A percentile compares a stretch with the other conserved stretches of the same genome.
phyloP scores from a whole-genome alignment of 2,113 vertebrate species.

The Corydoras maculifer region DNA sequence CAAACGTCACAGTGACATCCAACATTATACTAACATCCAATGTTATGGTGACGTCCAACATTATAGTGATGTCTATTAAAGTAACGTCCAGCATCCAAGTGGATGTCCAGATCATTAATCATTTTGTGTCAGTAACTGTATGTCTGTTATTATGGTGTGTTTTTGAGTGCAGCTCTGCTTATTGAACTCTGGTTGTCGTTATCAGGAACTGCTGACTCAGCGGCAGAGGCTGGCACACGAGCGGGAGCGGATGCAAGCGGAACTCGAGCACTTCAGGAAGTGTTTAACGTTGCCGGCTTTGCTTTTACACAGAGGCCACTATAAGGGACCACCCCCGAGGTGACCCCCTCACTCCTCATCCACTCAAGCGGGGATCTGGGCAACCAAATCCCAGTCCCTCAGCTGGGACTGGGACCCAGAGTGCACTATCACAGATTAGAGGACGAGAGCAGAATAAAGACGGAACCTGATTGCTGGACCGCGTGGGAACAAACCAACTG shows the following conservation, averaged over 20 bases:
- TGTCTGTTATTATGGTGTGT: too few species aligned
- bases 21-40: too few species aligned
- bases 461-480: background rate
- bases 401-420: conserved; percentile 3
- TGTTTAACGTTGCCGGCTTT: conserved; percentile 89
- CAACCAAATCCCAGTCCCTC: conserved; percentile 8
- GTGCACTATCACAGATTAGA: background rate
- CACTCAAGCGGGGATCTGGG: conserved; percentile 1
- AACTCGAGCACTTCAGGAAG: conserved; percentile 98
- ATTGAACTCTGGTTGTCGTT: background rate
- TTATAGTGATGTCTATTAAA: background rate
- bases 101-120: too few species aligned
- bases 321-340: conserved; percentile 93
- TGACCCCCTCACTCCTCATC: conserved; percentile 53
- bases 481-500: too few species aligned
- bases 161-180: too few species aligned
- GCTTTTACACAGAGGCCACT: conserved; percentile 86
- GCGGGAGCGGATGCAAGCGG: conserved; percentile 88
- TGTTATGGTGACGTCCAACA: too few species aligned
- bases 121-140: too few species aligned
- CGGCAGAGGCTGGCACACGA: conserved; percentile 90
- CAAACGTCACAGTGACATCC: too few species aligned
- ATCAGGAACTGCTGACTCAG: conserved; percentile 86
- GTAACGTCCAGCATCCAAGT: too few species aligned
- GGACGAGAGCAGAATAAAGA: conserved; percentile 2